These are phyloP conservation scores for Ceratosolen fusciceps DNA, from an alignment of 1,140 invertebrate species.

Conservation along the genomic window DNA sequence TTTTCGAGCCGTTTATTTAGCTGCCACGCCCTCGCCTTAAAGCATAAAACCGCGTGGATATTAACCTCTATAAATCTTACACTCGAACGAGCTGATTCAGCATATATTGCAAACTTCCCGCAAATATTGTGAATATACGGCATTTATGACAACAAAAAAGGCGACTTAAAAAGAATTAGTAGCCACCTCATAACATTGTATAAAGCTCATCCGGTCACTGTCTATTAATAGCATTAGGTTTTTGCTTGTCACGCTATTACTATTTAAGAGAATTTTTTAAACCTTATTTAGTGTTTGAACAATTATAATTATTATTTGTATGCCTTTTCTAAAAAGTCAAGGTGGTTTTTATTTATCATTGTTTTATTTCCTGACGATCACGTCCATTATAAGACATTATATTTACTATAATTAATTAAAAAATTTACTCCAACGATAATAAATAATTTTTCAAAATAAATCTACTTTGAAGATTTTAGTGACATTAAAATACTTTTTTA, in stretches of 20 bases:
- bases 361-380: too few species aligned
- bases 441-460: too few species aligned
- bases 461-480: too few species aligned
- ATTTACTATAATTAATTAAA: too few species aligned
- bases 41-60: conserved; percentile 43
- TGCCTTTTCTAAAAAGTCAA: too few species aligned
- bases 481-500: too few species aligned
- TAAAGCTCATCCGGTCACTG: neutral
- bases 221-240: neutral
- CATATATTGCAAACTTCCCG: conserved; percentile 30
- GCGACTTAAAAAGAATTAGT: neutral
- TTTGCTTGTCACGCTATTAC: neutral
- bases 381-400: too few species aligned
- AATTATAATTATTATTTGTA: too few species aligned
- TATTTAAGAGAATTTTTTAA: neutral
- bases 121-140: neutral
- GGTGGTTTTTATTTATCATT: too few species aligned
- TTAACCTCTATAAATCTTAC: conserved; percentile 46
- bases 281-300: neutral
- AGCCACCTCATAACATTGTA: neutral
- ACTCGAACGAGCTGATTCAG: conserved; percentile 30
- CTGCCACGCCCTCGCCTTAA: conserved; percentile 31
- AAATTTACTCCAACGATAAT: too few species aligned
- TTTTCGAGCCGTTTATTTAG: conserved; percentile 45
- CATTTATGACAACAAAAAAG: neutral